Evolutionary conservation across 2,888 invertebrate species (phyloP).

Genomic region (Anodontia alba): DNA sequence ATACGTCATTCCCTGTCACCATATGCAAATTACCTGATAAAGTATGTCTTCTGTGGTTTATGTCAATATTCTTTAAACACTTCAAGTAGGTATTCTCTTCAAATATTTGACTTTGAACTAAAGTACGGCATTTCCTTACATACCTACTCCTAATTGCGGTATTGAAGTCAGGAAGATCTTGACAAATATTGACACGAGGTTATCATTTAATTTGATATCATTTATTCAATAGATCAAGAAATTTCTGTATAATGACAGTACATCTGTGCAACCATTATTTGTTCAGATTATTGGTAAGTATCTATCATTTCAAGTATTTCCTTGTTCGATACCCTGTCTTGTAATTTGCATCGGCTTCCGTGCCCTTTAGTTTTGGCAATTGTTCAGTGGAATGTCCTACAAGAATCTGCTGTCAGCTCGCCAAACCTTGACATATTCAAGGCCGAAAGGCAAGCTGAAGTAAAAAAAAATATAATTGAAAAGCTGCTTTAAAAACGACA

Average conservation of each 20-base stretch:
- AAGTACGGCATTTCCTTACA: conserved; percentile 1
- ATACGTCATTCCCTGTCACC: too few relatives aligned
- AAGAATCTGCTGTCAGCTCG: too few relatives aligned
- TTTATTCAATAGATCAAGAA: background rate
- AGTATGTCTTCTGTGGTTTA: background rate
- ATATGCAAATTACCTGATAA: too few relatives aligned
- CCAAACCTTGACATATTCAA: too few relatives aligned
- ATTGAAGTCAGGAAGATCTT: background rate
- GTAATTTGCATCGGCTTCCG: too few relatives aligned
- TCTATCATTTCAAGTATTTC: background rate
- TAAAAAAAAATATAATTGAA: too few relatives aligned
- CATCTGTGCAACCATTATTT: background rate
- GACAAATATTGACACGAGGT: conserved; percentile 1
- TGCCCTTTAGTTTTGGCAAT: too few relatives aligned
- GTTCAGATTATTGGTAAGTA: too few relatives aligned
- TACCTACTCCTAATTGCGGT: background rate
- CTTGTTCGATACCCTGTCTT: too few relatives aligned
- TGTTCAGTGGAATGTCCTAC: too few relatives aligned
- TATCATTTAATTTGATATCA: background rate
- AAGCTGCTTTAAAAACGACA: too few relatives aligned
- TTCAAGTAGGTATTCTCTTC: background rate
- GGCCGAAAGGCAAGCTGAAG: too few relatives aligned
- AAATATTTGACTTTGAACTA: background rate
- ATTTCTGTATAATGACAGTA: background rate
- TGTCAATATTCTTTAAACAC: background rate